A percentile compares a stretch with the other conserved stretches of the same genome.
Evolutionary conservation across 1,140 invertebrate genomes (phyloP).

Genomic region (Macrotrachela quadricornifera): DNA sequence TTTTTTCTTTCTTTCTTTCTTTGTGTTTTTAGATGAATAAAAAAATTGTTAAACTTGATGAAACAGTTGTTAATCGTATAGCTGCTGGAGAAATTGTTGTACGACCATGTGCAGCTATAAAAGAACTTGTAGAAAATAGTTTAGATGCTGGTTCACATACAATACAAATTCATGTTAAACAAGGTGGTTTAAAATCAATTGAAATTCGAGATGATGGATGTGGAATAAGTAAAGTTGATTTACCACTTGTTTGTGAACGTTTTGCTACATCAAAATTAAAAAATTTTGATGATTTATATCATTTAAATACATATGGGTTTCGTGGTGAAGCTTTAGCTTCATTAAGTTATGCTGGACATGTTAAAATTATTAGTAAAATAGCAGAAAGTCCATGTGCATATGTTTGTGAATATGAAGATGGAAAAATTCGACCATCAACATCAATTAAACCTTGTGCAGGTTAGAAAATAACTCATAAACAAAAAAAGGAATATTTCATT

Average conservation of each 20-base stretch:
- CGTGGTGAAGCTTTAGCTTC: conserved; percentile 87
- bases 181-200: conserved; percentile 72
- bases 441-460: too few species aligned
- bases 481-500: too few species aligned
- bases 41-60: conserved; percentile 30
- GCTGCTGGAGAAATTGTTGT: conserved; percentile 83
- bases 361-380: conserved; percentile 75
- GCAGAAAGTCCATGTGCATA: conserved; percentile 57
- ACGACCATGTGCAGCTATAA: conserved; percentile 72
- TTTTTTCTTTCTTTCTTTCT: too few species aligned
- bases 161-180: conserved; percentile 68
- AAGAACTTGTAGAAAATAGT: conserved; percentile 94
- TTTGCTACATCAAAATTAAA: conserved; percentile 88
- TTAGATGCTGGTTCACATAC: conserved; percentile 32
- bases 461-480: too few species aligned
- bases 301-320: conserved; percentile 80
- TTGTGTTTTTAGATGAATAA: too few species aligned
- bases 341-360: conserved; percentile 80
- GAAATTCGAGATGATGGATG: conserved; percentile 88
- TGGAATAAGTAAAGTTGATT: conserved; percentile 51
- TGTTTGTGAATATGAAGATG: conserved; percentile 44
- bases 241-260: conserved; percentile 79
- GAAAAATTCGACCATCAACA: conserved; percentile 26
- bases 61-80: conserved; percentile 75
- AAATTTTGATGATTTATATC: conserved; percentile 63